Base-by-base conservation (phyloP, 53 echinoderm and acorn worm species). In the Pentamera pediparva region DNA sequence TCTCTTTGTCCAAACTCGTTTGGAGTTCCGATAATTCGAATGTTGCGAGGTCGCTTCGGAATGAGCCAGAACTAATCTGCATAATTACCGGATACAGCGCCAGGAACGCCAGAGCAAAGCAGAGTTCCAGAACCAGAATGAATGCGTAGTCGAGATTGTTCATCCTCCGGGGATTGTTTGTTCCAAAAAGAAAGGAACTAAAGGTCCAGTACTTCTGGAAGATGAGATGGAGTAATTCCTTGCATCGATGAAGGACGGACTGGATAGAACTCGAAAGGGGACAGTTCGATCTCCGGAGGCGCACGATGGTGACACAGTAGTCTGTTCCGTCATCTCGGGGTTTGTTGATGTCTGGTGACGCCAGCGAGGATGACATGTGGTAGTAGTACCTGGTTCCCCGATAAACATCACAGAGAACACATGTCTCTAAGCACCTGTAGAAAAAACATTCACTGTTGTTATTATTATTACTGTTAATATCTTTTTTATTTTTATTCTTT, bases 371-470 rank as follows among this genome's bases (percentile, higher is more conserved):
- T 6, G 65, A 65, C 0, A 27, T 36, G 43, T 65, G 19, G 45
- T 67, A 43, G 10, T 43, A 28, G 15, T 67, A 67, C 24, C 38
- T 25, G 9, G 31, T 17, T 22, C 38, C 48, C 24, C 17, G 40
- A 6, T 11, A 17, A 29, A 36, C 43, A 29, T 67, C 67, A 26
- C 45, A 15, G 24, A 67, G 11, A 7, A 28, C 27, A n/a, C 67
- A 67, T 25, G 67, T 43, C 26, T 67, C 67, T 27, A 67, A 40
- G 48, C 43, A 67, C 39, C 67, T 67, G 40, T 22, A 26, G 27
- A 9, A 21, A n/a, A n/a, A n/a, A n/a, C n/a, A n/a, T n/a, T n/a
- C n/a, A n/a, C n/a, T n/a, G n/a, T n/a, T n/a, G n/a, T n/a, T n/a
- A n/a, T n/a, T n/a, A n/a, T n/a, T n/a, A n/a, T n/a, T n/a, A n/a